A percentile compares a stretch with the other conserved stretches of the same genome.
Conservation (phyloP, 2,113 vertebrate genomes). For the Scomber japonicus region DNA sequence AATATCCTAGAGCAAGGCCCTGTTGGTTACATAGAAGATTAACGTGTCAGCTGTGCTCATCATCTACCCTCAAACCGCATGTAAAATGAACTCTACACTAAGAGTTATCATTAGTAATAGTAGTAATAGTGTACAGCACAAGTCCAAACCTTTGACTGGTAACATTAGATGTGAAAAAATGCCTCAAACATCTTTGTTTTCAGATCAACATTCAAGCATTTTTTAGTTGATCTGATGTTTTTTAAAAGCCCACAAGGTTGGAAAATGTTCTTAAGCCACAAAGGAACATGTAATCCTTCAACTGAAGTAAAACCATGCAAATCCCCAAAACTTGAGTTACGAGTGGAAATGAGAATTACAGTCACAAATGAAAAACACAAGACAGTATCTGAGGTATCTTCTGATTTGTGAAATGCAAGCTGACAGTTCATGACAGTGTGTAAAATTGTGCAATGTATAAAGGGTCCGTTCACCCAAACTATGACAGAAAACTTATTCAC, state of each 20-base stretch:
- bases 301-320: constrained; percentile 38
- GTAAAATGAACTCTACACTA: not conserved
- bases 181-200: not conserved
- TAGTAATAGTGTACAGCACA: not conserved
- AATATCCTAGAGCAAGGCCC: not conserved
- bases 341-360: constrained; percentile 17
- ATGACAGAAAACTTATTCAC: not conserved
- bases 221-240: not conserved
- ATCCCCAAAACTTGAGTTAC: constrained; percentile 21
- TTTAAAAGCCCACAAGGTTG: constrained; percentile 14
- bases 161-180: not conserved
- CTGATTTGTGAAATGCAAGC: not conserved
- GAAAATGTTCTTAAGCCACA: constrained; percentile 22
- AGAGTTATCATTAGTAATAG: not conserved
- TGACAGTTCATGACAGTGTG: not conserved
- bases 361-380: constrained; percentile 18
- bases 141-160: too few species aligned
- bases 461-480: not conserved
- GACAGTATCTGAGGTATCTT: not conserved
- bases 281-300: constrained; percentile 16
- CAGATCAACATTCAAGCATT: not conserved
- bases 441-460: not conserved
- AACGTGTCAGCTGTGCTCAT: not conserved
- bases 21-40: not conserved
- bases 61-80: not conserved